phyloP scores from a whole-genome alignment of 64 coral and sea anemone genomes.

The Montipora efflorescens region DNA sequence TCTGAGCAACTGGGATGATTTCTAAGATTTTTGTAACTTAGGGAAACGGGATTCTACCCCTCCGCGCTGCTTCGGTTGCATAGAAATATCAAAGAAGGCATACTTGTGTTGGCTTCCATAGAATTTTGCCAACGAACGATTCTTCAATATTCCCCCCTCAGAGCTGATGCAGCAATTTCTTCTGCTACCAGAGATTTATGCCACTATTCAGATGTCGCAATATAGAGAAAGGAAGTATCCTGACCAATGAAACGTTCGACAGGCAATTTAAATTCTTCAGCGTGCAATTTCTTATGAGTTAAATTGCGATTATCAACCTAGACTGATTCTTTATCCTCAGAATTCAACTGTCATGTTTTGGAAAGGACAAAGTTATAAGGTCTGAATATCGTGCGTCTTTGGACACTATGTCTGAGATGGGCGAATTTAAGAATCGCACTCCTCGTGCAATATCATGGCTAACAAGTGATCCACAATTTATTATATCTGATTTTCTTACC shows the following conservation, averaged over 20 bases:
- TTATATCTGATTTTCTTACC: background rate
- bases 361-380: no score
- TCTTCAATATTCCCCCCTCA: background rate
- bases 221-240: background rate
- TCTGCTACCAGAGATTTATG: background rate
- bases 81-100: conserved; percentile 76
- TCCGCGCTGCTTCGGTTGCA: conserved; percentile 41
- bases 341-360: no score
- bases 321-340: no score
- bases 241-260: no score
- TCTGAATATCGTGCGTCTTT: no score
- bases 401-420: no score
- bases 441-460: background rate
- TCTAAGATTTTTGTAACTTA: conserved; percentile 67
- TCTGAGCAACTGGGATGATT: conserved; percentile 32
- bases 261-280: no score
- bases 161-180: conserved; percentile 5
- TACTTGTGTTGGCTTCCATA: conserved; percentile 68
- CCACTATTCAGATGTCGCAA: background rate
- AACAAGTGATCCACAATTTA: background rate
- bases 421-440: no score
- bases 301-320: no score
- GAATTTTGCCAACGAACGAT: conserved; percentile 77
- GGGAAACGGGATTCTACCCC: conserved; percentile 45
- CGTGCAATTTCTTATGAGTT: no score